These are phyloP conservation scores for Eurystomus gularis DNA, from an alignment of 2,113 vertebrate species.

Conservation along the genomic window DNA sequence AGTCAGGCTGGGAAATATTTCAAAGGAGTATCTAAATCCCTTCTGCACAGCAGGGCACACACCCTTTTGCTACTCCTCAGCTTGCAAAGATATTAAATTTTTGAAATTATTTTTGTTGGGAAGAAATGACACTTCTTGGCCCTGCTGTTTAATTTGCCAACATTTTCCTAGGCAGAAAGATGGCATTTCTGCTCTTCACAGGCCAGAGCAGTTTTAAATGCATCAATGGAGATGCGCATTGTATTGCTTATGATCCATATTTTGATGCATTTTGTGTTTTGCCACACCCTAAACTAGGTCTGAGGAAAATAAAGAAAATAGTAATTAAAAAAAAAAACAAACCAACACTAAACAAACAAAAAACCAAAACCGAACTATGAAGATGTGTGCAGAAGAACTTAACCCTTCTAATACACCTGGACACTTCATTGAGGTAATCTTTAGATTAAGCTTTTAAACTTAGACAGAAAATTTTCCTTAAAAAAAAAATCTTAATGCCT, in stretches of 20 bases:
- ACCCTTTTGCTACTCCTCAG: not conserved
- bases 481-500: not conserved
- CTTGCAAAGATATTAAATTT: not conserved
- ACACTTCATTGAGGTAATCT: not conserved
- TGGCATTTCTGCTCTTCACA: not conserved
- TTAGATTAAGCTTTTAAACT: not conserved
- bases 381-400: not conserved
- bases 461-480: not conserved
- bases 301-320: not conserved
- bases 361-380: not conserved
- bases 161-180: not conserved
- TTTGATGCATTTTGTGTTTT: not conserved
- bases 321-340: not conserved
- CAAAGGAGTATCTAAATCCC: not conserved
- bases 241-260: not conserved
- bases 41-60: not conserved
- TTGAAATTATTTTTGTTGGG: not conserved
- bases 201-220: not conserved
- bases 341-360: not conserved
- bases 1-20: not conserved
- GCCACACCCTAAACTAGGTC: too few relatives aligned
- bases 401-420: not conserved
- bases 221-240: not conserved
- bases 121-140: not conserved
- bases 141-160: not conserved